phyloP scores from a whole-genome alignment of 2,888 invertebrate genomes.

The Thera britannica region DNA sequence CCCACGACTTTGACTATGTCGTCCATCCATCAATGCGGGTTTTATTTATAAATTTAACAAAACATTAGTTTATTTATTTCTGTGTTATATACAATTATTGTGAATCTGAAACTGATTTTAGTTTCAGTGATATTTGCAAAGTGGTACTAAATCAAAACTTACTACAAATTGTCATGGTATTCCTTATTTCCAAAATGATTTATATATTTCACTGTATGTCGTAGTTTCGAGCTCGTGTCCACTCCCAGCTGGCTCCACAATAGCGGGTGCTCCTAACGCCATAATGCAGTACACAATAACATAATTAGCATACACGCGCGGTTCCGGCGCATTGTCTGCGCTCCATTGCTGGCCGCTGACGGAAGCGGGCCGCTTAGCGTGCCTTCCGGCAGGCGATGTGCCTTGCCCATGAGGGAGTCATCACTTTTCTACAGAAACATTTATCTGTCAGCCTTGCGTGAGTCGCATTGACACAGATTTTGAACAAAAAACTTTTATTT shows the following conservation, averaged over 20 bases:
- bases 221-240: not conserved
- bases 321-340: slow-evolving; percentile 34
- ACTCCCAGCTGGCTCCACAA: not conserved
- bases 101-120: too few species aligned
- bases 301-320: slow-evolving; percentile 37
- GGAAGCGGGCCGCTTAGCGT: slow-evolving; percentile 35
- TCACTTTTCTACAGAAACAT: not conserved
- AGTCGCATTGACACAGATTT: not conserved
- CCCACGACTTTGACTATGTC: too few species aligned
- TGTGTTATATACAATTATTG: too few species aligned
- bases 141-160: too few species aligned
- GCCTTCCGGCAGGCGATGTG: slow-evolving; percentile 28
- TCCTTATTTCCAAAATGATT: not conserved
- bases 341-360: slow-evolving; percentile 28
- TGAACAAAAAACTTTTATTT: slow-evolving; percentile 4
- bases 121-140: too few species aligned
- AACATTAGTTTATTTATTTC: too few species aligned
- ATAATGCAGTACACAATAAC: slow-evolving; percentile 39
- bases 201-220: not conserved
- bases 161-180: too few species aligned
- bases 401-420: not conserved
- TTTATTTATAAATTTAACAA: too few species aligned
- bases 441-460: too few species aligned
- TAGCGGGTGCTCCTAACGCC: not conserved
- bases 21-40: too few species aligned